Percentiles rank a stretch among this genome's conserved stretches.
These are phyloP conservation scores for Luscinia luscinia DNA, from an alignment of 2,797 vertebrate genomes.

Conservation along the genomic window DNA sequence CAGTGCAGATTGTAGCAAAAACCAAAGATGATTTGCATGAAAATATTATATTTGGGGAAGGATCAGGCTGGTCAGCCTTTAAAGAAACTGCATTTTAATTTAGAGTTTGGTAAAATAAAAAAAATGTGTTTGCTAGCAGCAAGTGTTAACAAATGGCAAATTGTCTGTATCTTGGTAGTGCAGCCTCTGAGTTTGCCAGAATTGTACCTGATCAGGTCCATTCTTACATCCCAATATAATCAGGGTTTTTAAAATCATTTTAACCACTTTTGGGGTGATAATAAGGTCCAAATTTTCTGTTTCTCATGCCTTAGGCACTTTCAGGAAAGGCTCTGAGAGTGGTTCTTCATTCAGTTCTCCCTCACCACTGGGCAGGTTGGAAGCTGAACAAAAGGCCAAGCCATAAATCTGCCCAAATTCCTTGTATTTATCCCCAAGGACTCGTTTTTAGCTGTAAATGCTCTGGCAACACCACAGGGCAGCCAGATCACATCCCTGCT, in stretches of 20 bases:
- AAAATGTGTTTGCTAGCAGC: background rate
- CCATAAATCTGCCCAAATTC: background rate
- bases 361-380: background rate
- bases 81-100: background rate
- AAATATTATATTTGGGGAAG: background rate
- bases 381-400: background rate
- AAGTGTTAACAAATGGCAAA: background rate
- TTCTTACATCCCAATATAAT: background rate
- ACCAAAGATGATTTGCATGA: background rate
- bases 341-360: background rate
- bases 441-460: background rate
- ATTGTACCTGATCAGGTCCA: no score
- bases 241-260: no score
- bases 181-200: background rate
- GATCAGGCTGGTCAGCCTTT: background rate
- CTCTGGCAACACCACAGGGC: background rate
- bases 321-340: background rate
- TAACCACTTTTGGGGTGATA: background rate
- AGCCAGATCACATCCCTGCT: background rate
- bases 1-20: background rate
- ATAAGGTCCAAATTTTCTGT: background rate
- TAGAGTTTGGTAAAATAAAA: background rate
- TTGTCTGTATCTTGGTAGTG: fast-evolving
- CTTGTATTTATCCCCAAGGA: background rate
- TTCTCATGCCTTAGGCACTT: fast-evolving